phyloP scores from a whole-genome alignment of 2,888 invertebrate species.

The Flabesymbios commensalis region DNA sequence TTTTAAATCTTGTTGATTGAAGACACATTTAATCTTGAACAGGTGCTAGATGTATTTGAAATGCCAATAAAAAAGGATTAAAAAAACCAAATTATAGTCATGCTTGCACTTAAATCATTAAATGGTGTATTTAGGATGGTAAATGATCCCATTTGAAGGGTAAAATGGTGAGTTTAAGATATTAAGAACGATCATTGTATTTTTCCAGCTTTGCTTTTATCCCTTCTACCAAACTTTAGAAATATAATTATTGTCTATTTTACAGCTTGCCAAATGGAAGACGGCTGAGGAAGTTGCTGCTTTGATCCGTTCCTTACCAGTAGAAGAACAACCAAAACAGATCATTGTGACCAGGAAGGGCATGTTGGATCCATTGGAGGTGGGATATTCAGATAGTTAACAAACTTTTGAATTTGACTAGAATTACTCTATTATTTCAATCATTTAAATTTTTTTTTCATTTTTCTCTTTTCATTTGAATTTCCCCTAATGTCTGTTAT shows the following conservation, averaged over 20 bases:
- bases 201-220: too few relatives aligned
- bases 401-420: not conserved
- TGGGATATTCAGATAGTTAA: slow-evolving; percentile 29
- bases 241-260: not conserved
- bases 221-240: too few relatives aligned
- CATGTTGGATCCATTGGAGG: slow-evolving; percentile 99
- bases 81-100: too few relatives aligned
- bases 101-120: too few relatives aligned
- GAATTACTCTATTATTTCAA: not conserved
- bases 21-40: too few relatives aligned
- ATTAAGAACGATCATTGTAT: too few relatives aligned
- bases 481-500: slow-evolving; percentile 1
- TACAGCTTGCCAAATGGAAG: slow-evolving; percentile 96
- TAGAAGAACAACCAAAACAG: slow-evolving; percentile 99
- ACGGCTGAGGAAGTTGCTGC: slow-evolving; percentile 99
- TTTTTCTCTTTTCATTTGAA: not conserved
- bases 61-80: too few relatives aligned
- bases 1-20: too few relatives aligned
- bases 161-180: too few relatives aligned
- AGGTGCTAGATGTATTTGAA: too few relatives aligned
- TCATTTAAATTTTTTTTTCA: not conserved
- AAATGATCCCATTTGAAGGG: too few relatives aligned
- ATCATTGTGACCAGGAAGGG: slow-evolving; percentile 99
- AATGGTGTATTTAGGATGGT: too few relatives aligned
- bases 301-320: slow-evolving; percentile 95